Percentiles rank a stretch among this genome's conserved stretches.
phyloP scores from a whole-genome alignment of 2,888 invertebrate species.

The Rhagonycha lutea region DNA sequence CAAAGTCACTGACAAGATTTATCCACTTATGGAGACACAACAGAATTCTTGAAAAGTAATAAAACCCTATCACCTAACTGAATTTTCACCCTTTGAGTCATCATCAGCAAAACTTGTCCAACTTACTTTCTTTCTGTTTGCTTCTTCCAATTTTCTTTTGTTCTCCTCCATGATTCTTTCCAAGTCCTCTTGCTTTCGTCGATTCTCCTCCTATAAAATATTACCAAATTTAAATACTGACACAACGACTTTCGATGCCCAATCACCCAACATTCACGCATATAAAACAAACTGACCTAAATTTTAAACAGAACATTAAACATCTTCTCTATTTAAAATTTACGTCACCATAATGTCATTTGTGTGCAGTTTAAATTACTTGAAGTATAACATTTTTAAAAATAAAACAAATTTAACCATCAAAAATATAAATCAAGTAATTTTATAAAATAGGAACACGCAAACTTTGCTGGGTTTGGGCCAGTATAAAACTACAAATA shows the following conservation, averaged over 20 bases:
- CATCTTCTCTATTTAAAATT: not conserved
- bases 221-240: slow-evolving; percentile 55
- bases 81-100: not conserved
- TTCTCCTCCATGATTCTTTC: slow-evolving; percentile 97
- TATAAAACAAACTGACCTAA: slow-evolving; percentile 18
- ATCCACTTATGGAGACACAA: not conserved
- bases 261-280: slow-evolving; percentile 43
- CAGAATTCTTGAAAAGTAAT: not conserved
- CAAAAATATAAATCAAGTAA: slow-evolving; percentile 1
- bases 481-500: slow-evolving; percentile 34
- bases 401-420: not conserved
- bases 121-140: slow-evolving; percentile 92
- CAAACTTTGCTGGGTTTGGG: slow-evolving; percentile 30
- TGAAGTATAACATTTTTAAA: not conserved
- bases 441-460: slow-evolving; percentile 4
- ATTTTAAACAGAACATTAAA: slow-evolving; percentile 24
- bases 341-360: not conserved
- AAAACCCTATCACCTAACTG: not conserved
- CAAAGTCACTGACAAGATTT: not conserved
- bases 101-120: not conserved
- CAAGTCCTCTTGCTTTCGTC: slow-evolving; percentile 91
- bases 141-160: slow-evolving; percentile 96
- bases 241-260: slow-evolving; percentile 42
- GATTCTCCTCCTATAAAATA: slow-evolving; percentile 94
- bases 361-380: not conserved